Evolutionary conservation across 1,140 invertebrate species (phyloP).

Genomic region (Drosophila dunni): DNA sequence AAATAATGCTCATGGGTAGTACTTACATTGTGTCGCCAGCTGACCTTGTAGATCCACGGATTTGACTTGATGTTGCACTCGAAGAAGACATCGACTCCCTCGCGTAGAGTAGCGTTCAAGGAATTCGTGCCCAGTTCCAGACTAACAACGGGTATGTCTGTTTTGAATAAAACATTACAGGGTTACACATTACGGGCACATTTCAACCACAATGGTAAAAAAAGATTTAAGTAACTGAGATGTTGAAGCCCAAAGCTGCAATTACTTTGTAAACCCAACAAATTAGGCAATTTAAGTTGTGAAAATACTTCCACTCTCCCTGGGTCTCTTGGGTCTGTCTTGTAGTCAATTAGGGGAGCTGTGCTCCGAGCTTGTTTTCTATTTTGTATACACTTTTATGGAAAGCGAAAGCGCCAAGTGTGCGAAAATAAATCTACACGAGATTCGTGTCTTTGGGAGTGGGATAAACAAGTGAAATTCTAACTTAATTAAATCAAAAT

Average conservation of each 20-base stretch:
- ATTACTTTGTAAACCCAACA: conserved; percentile 80
- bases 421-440: conserved; percentile 42
- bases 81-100: conserved; percentile 95
- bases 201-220: conserved; percentile 33
- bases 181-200: conserved; percentile 8
- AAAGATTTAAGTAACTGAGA: conserved; percentile 45
- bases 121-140: conserved; percentile 92
- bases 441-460: not conserved
- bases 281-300: conserved; percentile 82
- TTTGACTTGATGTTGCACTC: conserved; percentile 95
- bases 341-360: conserved; percentile 30
- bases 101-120: conserved; percentile 90
- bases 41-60: conserved; percentile 94
- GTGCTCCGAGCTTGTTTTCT: conserved; percentile 15
- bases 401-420: conserved; percentile 29
- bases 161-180: conserved; percentile 6
- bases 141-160: conserved; percentile 92
- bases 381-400: conserved; percentile 48
- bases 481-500: conserved; percentile 81
- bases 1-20: not conserved
- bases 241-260: conserved; percentile 56
- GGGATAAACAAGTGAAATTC: conserved; percentile 55
- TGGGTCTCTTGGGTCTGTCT: conserved; percentile 1
- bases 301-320: conserved; percentile 12
- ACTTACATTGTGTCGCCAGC: conserved; percentile 93